Evolutionary conservation across 1,140 invertebrate genomes (phyloP).

Genomic region (Eumaeus atala): DNA sequence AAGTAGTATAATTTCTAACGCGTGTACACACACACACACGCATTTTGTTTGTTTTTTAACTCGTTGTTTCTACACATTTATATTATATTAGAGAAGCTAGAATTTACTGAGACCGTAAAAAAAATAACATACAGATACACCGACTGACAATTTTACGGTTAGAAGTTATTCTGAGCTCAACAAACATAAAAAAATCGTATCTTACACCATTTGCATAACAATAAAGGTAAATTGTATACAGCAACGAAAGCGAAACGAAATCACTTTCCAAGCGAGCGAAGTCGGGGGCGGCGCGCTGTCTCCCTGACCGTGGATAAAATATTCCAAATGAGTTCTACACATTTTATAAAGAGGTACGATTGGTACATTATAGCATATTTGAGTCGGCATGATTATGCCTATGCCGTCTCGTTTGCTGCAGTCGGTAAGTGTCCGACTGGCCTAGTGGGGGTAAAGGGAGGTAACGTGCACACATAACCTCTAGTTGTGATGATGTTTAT

Average conservation of each 20-base stretch:
- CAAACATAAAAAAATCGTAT: conserved; percentile 9
- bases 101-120: background rate
- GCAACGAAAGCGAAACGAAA: conserved; percentile 18
- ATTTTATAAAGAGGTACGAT: conserved; percentile 3
- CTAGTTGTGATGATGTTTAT: no score
- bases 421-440: no score
- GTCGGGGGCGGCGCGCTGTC: background rate
- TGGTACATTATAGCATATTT: background rate
- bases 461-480: no score
- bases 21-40: no score
- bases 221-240: conserved; percentile 16
- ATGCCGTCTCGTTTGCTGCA: no score
- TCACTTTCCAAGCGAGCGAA: conserved; percentile 17
- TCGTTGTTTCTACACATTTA: no score
- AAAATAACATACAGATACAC: background rate
- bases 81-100: no score
- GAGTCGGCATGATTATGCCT: no score
- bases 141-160: conserved; percentile 4
- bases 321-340: conserved; percentile 1
- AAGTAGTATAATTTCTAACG: no score
- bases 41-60: no score
- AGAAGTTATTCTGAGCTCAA: background rate
- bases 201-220: conserved; percentile 8
- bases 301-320: background rate
- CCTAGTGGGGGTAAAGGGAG: no score